A percentile compares a stretch with the other conserved stretches of the same genome.
Evolutionary conservation across 2,797 vertebrate genomes (phyloP).

Genomic region (Notamacropus eugenii): DNA sequence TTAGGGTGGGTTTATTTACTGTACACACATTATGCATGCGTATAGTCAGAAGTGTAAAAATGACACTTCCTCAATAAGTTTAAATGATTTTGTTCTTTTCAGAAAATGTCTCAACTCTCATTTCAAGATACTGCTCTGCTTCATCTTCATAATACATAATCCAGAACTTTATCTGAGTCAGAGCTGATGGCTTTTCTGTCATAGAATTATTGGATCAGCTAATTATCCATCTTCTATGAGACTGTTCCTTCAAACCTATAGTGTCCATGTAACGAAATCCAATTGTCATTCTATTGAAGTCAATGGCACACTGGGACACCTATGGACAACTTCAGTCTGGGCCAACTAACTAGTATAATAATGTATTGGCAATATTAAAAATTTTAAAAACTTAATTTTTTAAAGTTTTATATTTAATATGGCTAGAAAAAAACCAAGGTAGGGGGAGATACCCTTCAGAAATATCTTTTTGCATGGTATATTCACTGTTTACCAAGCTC

Average conservation of each 20-base stretch:
- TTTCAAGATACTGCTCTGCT: neutral
- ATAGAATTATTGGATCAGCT: conserved; percentile 25
- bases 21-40: neutral
- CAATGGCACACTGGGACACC: neutral
- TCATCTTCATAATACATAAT: neutral
- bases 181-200: conserved; percentile 27
- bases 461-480: neutral
- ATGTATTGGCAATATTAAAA: conserved; percentile 3
- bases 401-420: neutral
- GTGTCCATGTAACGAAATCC: neutral
- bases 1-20: neutral
- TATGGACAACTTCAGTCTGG: conserved; percentile 4
- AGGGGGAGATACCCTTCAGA: neutral
- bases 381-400: neutral
- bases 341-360: conserved; percentile 23
- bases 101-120: neutral
- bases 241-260: conserved; percentile 22
- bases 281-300: neutral
- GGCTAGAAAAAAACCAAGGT: neutral
- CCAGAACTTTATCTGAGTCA: accelerated
- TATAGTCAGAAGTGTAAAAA: neutral
- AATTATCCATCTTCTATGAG: conserved; percentile 7
- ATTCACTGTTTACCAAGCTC: neutral
- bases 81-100: neutral
- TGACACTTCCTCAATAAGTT: neutral